These are phyloP conservation scores for Trissolcus japonicus DNA, from an alignment of 2,888 invertebrate genomes.

Conservation along the genomic window DNA sequence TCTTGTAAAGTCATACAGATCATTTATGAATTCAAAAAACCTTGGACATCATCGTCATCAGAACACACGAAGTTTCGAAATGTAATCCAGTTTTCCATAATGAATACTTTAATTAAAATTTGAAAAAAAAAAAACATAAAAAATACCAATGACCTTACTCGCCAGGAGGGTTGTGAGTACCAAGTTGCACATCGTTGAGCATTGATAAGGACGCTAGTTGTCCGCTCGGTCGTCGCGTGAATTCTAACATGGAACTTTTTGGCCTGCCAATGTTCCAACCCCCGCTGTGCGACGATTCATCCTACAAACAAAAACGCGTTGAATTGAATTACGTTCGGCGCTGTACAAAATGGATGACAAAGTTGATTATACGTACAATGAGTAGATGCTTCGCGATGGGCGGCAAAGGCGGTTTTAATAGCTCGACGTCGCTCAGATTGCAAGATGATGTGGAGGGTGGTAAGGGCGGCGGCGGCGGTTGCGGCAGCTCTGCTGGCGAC, in stretches of 20 bases:
- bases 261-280: conserved; percentile 69
- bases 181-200: conserved; percentile 63
- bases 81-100: conserved; percentile 69
- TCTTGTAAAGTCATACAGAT: conserved; percentile 23
- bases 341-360: conserved; percentile 1
- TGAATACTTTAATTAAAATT: too few species aligned
- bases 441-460: conserved; percentile 60
- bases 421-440: conserved; percentile 72
- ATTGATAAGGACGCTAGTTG: conserved; percentile 67
- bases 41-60: conserved; percentile 22
- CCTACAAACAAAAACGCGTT: conserved; percentile 58
- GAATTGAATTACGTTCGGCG: not conserved
- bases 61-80: conserved; percentile 58
- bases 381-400: conserved; percentile 70
- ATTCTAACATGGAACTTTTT: conserved; percentile 70
- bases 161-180: conserved; percentile 48
- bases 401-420: conserved; percentile 71
- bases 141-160: conserved; percentile 60
- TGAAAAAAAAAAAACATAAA: too few species aligned
- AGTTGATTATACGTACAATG: conserved; percentile 59
- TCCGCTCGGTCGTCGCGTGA: conserved; percentile 70
- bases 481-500: conserved; percentile 65
- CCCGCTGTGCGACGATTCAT: conserved; percentile 67
- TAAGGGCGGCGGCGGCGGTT: conserved; percentile 58
- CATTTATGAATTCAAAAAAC: conserved; percentile 33